phyloP scores from a whole-genome alignment of 1,140 invertebrate species.

The Araneus ventricosus region DNA sequence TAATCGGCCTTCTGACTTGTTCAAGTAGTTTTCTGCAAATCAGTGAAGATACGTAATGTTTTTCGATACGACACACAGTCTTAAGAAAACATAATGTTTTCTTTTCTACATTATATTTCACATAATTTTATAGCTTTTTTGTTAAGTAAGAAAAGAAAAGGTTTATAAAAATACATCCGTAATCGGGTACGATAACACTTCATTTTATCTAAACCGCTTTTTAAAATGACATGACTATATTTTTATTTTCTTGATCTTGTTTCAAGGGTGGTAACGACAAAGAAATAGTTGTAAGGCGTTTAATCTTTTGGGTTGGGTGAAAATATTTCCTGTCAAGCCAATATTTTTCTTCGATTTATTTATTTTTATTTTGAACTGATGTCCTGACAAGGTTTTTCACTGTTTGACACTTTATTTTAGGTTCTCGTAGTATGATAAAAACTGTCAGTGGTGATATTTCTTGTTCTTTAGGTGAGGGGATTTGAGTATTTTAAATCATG shows the following conservation, averaged over 20 bases:
- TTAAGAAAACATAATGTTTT: too few relatives aligned
- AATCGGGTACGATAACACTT: not conserved
- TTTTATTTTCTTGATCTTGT: slow-evolving; percentile 22
- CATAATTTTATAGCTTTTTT: too few relatives aligned
- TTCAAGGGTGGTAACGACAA: slow-evolving; percentile 2
- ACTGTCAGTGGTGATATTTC: too few relatives aligned
- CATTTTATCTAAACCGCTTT: not conserved
- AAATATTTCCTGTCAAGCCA: slow-evolving; percentile 1
- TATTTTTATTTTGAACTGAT: not conserved
- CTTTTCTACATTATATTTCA: too few relatives aligned
- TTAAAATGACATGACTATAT: not conserved
- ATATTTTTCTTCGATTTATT: slow-evolving; percentile 1
- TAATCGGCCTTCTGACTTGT: too few relatives aligned
- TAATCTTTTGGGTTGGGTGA: slow-evolving; percentile 17
- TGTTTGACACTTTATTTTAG: slow-evolving; percentile 1
- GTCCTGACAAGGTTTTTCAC: not conserved
- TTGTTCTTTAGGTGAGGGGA: too few relatives aligned
- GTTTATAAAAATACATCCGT: too few relatives aligned
- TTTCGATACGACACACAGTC: too few relatives aligned
- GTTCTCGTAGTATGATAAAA: not conserved
- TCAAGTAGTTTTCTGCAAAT: too few relatives aligned
- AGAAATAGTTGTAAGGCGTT: not conserved
- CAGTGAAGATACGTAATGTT: too few relatives aligned
- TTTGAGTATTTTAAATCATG: too few relatives aligned
- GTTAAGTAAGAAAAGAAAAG: too few relatives aligned